Percentiles rank a stretch among this genome's conserved stretches.
Evolutionary conservation across 2,797 vertebrate species (phyloP).

Genomic region (Cuniculus paca): DNA sequence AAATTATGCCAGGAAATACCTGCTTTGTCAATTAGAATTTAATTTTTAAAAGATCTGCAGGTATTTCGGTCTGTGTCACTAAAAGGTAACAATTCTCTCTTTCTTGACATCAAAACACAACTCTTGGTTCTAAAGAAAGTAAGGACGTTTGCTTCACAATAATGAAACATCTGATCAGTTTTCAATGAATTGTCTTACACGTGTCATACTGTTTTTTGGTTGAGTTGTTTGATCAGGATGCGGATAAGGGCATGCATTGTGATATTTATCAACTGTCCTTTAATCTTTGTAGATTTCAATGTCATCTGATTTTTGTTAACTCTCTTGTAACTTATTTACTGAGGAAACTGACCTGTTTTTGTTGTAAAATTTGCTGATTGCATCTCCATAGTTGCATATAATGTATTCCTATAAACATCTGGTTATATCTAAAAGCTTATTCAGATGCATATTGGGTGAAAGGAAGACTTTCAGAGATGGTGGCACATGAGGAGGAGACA

Average conservation of each 20-base stretch:
- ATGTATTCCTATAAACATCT: neutral
- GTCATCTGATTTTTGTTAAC: neutral
- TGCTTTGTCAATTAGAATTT: constrained; percentile 13
- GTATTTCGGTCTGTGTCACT: neutral
- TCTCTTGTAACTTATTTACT: constrained; percentile 17
- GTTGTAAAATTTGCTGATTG: neutral
- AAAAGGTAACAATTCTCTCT: neutral
- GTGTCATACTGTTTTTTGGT: neutral
- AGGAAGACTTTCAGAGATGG: no score
- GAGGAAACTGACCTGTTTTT: neutral
- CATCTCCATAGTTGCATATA: neutral
- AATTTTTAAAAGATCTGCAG: neutral
- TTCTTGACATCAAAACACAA: neutral
- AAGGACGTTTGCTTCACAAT: neutral
- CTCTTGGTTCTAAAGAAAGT: neutral
- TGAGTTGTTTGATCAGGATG: neutral
- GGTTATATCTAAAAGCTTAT: neutral
- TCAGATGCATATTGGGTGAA: neutral
- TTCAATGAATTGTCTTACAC: neutral
- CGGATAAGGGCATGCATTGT: neutral
- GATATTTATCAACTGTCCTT: neutral
- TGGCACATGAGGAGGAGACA: accelerated
- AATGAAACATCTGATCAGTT: neutral
- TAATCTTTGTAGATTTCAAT: neutral
- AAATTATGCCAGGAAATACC: neutral